Conservation (phyloP, 1,140 invertebrate species). For the Aphaenogaster ashmeadi region DNA sequence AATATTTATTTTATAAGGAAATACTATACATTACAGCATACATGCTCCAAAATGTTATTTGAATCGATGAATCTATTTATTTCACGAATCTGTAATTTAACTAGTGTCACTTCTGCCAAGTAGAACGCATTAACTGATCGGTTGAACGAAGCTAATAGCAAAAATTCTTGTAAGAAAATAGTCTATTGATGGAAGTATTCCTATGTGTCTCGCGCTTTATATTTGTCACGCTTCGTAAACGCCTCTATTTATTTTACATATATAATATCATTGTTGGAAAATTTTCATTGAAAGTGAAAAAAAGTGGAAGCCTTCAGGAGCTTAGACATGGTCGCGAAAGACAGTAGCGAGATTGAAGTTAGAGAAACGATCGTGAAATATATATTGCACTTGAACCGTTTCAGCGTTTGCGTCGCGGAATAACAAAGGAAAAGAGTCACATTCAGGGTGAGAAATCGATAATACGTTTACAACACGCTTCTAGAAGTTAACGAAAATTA, state of each 20-base stretch:
- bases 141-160: neutral
- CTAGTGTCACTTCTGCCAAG: neutral
- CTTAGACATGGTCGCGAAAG: constrained; percentile 16
- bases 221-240: neutral
- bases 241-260: neutral
- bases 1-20: neutral
- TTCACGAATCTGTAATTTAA: constrained; percentile 6
- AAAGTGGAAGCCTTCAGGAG: constrained; percentile 23
- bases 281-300: constrained; percentile 6
- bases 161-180: neutral
- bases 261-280: neutral
- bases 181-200: neutral
- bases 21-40: neutral
- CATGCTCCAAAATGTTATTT: neutral
- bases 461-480: constrained; percentile 22
- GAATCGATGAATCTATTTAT: neutral
- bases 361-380: constrained; percentile 23
- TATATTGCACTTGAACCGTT: neutral
- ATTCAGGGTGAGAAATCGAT: constrained; percentile 3
- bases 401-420: neutral
- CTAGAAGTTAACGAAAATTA: constrained; percentile 63
- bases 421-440: neutral
- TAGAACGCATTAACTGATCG: neutral
- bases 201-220: neutral
- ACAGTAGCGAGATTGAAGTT: constrained; percentile 40